Evolutionary conservation across 2,888 invertebrate genomes (phyloP), one percentile per base, ranked within the genome.

Genomic region (Galerucella nymphaeae): DNA sequence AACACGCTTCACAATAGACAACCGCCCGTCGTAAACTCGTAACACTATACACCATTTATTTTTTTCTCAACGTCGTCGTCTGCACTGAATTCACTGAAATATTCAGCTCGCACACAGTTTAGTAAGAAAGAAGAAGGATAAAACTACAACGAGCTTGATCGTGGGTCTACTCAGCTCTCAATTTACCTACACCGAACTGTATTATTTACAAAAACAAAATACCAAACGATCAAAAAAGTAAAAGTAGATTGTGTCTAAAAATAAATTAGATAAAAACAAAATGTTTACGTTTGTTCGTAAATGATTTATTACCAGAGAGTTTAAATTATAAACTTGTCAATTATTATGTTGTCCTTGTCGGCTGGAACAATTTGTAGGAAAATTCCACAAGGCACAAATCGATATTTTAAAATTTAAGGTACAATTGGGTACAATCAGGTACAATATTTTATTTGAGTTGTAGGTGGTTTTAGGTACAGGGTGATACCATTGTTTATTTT

Each of bases 21-120:
- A 78, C 80, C 83, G 80, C 82, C 84, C 84, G 84, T 83, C 84
- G 83, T 83, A 84, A 5, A 30, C 30, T 30, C 23, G 23, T 23
- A 23, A 83, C 83, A 84, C 83, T 83, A 70, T 75, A 75, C 72
- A 74, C 74, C 72, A 30, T 2, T 16, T 18, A 69, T 61, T 73
- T 45, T 72, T 76, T 74, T 55, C 74, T 63, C n/a, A 70, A 76
- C 77, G 75, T 67, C 73, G 75, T 67, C 73, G 42, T 14, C 66
- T 30, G 10, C 42, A 50, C 41, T 20, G 10, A 38, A 57, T 30
- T 5, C 42, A 50, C 41, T 20, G 10, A 38, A 57, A 41, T 65
- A 30, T 68, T 58, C 63, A 42, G 59, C 50, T 66, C 58, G 53
- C 53, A 45, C 61, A 63, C 13, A 6, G 10, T 42, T 18, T 18